Evolutionary conservation across 2,113 vertebrate species (phyloP), one percentile per base, ranked within the genome.

Genomic region (Lasiurus cinereus): DNA sequence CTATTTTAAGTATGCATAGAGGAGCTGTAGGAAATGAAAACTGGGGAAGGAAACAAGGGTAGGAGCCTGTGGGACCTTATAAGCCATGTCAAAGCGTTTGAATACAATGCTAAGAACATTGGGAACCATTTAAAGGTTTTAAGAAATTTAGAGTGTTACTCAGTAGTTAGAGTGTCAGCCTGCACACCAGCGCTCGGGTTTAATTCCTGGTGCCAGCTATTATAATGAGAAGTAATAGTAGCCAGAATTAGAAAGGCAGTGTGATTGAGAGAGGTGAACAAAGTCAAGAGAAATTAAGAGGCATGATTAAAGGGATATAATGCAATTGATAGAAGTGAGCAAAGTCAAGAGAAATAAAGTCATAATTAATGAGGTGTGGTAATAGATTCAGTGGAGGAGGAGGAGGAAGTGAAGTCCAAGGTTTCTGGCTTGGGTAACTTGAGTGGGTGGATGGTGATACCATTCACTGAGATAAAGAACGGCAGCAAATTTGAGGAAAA

Each of bases 281-380:
- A 66, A 62, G 46, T 86, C 43, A 72, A 79, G 46, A 91, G 46
- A 90, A 83, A 90, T 50, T 78, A 62, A 36, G 48, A 85, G 46
- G 59, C 52, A 50, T 73, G 33, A 80, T 67, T 62, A 46, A 72
- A 90, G 19, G 1, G 2, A 29, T 36, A 29, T 52, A 92, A 16
- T 92, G 33, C 77, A 33, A 83, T 48, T 9, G 10, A 73, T 33
- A 78, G 52, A 88, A 39, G 67, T 56, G 11, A 33, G 43, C 50
- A 43, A 74, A 56, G n/a, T 90, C 48, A 79, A 82, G 67, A 94
- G 48, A 91, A 91, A 91, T 64, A 43, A 43, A 90, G 39, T 27
- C n/a, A 48, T 83, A 13, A 73, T 66, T 56, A 59, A 76, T 94
- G 33, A 0, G 3, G 18, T 24, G 48, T 87, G 29, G 18, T 88